Evolutionary conservation across 2,888 invertebrate species (phyloP).

Genomic region (Orchesellides sinensis): DNA sequence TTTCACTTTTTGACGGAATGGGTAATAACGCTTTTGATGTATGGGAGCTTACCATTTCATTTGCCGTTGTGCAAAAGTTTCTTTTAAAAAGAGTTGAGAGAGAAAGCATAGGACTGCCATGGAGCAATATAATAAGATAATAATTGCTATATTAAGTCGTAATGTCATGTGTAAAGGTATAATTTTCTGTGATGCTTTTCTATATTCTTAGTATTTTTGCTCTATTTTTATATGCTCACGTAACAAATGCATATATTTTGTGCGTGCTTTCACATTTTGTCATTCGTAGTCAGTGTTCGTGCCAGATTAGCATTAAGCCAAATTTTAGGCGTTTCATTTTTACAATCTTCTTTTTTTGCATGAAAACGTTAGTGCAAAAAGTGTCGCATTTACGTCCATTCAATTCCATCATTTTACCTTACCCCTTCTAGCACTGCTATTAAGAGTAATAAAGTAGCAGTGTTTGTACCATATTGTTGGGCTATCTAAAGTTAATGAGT

Average conservation of each 20-base stretch:
- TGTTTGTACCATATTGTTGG: conserved; percentile 30
- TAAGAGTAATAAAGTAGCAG: conserved; percentile 32
- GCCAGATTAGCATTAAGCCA: conserved; percentile 38
- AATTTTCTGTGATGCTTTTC: too few species aligned
- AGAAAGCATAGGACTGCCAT: too few species aligned
- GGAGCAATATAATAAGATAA: too few species aligned
- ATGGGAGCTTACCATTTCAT: conserved; percentile 2
- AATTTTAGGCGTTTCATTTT: conserved; percentile 9
- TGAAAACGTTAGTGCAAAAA: background rate
- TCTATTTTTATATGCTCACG: background rate
- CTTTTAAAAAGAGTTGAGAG: background rate
- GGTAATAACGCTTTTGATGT: conserved; percentile 15
- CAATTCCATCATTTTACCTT: conserved; percentile 34
- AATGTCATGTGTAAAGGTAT: too few species aligned
- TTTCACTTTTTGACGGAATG: conserved; percentile 25
- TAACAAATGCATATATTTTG: too few species aligned
- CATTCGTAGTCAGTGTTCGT: conserved; percentile 22
- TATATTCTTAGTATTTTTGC: too few species aligned
- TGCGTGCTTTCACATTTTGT: too few species aligned
- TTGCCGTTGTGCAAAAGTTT: background rate
- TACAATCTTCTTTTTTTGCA: background rate
- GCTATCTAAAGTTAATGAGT: conserved; percentile 56
- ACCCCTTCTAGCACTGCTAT: conserved; percentile 5
- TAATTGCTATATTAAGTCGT: too few species aligned
- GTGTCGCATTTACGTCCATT: conserved; percentile 29